Conservation (phyloP, 2,113 vertebrate species). For the Recurvirostra avosetta region DNA sequence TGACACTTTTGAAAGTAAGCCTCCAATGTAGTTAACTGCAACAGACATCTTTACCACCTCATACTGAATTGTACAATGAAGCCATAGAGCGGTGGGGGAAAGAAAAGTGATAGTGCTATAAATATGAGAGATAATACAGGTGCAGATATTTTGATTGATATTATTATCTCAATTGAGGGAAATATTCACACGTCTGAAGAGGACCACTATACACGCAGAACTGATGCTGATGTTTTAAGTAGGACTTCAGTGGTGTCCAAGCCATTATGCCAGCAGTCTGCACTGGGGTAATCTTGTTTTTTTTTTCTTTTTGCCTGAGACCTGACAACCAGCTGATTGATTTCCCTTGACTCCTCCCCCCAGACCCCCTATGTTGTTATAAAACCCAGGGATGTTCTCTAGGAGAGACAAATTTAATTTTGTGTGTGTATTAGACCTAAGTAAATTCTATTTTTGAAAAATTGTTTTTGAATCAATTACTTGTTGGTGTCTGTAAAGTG, state of each 20-base stretch:
- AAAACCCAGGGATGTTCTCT: neutral
- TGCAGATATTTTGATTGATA: neutral
- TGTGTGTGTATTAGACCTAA: neutral
- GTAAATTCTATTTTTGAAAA: neutral
- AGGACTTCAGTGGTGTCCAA: neutral
- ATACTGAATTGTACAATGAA: neutral
- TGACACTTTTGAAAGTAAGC: neutral
- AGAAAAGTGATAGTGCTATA: neutral
- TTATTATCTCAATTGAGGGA: neutral
- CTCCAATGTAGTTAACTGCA: neutral
- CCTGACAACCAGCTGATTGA: neutral
- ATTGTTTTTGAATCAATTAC: neutral
- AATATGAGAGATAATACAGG: neutral
- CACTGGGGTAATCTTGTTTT: neutral
- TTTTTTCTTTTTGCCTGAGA: neutral
- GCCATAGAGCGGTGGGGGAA: rapidly evolving
- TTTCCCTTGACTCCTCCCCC: neutral
- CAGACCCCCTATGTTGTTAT: neutral
- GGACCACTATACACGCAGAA: neutral
- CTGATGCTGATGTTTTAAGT: neutral
- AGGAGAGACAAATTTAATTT: neutral
- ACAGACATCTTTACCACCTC: neutral
- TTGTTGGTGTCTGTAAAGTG: neutral
- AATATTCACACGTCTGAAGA: neutral
- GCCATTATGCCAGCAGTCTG: neutral